Evolutionary conservation across 2,113 vertebrate species (phyloP), one percentile per base, ranked within the genome.

Genomic region (Campylomormyrus numenius): DNA sequence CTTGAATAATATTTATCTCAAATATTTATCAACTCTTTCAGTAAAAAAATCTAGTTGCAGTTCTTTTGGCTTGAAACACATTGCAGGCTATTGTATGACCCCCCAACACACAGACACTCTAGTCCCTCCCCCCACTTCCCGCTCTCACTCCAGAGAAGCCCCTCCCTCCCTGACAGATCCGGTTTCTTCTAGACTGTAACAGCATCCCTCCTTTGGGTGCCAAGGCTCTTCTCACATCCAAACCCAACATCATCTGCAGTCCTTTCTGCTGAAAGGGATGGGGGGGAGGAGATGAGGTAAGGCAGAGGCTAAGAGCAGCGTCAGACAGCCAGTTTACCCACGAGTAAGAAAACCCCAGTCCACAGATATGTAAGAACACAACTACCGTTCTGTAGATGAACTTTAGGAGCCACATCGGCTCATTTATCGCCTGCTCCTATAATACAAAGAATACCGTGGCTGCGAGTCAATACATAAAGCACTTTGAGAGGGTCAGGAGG

Each of bases 101-200:
- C 11, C 7, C 62, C 7, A 5, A 39, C 27, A 19, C 31, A 77
- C 70, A 31, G 3, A 77, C 70, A 77, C 70, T 35, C 70, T 53
- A 42, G 1, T 1, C 80, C 52, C 50, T 27, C 52, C 80, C n/a
- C 52, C 39, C 52, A 19, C 10, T 42, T 45, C 56, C 62, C 35
- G n/a, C 85, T 87, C 31, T 31, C 45, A 88, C 46, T 31, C 87
- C 5, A 62, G 74, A 93, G 92, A 92, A 91, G 92, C 92, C n/a
- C 92, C 93, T 89, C 91, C 91, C 91, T 93, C 92, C 92, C 58
- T 49, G 62, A 35, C 90, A 80, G 92, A 93, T 95, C 92, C 90
- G 7, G 70, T 94, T 93, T 92, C 95, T 91, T 45, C 91, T 58
- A 77, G 92, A 27, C n/a, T 21, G 94, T 94, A 95, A 95, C 88